phyloP scores from a whole-genome alignment of 2,888 invertebrate species.

The Xestia ashworthii region DNA sequence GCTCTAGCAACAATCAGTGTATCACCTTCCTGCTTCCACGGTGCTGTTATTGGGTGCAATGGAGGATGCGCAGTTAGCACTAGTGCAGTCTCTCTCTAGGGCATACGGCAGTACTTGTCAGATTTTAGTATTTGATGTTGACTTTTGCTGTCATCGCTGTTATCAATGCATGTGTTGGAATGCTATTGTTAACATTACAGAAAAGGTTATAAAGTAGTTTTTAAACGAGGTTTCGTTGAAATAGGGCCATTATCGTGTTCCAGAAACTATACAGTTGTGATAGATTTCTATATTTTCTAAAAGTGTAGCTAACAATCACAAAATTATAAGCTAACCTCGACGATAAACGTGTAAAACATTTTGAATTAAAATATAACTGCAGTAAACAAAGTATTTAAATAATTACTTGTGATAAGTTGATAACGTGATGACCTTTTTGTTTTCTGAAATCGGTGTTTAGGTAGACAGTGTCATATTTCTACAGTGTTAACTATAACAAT shows the following conservation, averaged over 20 bases:
- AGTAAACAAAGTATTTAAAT: background rate
- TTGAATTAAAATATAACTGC: background rate
- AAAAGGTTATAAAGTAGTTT: background rate
- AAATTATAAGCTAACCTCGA: constrained; percentile 13
- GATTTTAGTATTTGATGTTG: constrained; percentile 28
- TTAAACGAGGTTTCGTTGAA: background rate
- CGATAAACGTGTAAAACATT: constrained; percentile 21
- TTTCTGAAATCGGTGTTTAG: background rate
- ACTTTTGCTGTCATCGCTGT: constrained; percentile 10
- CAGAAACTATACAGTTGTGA: background rate
- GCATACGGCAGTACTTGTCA: constrained; percentile 8
- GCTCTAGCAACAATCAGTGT: constrained; percentile 22
- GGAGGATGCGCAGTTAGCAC: constrained; percentile 35
- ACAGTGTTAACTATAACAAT: background rate
- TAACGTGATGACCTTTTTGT: constrained; percentile 15
- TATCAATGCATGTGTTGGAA: constrained; percentile 8
- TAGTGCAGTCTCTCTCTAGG: constrained; percentile 47
- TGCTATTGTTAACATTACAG: constrained; percentile 1
- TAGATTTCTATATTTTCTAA: constrained; percentile 3
- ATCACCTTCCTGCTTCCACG: constrained; percentile 42
- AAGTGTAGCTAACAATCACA: background rate
- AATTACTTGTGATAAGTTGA: background rate
- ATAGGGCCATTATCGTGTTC: background rate
- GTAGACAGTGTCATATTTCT: background rate
- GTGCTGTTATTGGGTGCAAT: constrained; percentile 35